Evolutionary conservation across 2,888 invertebrate species (phyloP).

Genomic region (Epinotia demarniana): DNA sequence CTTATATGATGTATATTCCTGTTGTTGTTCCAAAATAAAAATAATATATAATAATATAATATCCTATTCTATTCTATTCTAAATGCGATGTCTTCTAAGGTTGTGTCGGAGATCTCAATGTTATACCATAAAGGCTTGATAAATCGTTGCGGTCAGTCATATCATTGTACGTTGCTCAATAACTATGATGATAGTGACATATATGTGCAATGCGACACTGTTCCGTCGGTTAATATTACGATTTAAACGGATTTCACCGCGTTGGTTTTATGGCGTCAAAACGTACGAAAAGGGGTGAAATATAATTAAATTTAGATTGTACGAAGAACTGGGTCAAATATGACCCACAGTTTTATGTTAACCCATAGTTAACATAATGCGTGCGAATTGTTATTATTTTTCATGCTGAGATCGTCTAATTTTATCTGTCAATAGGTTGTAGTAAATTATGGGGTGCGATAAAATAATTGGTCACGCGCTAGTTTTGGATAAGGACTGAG

Average conservation of each 20-base stretch:
- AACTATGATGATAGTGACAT: conserved; percentile 66
- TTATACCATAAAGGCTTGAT: conserved; percentile 34
- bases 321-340: neutral
- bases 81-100: neutral
- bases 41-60: too few relatives aligned
- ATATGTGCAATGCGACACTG: conserved; percentile 10
- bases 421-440: neutral
- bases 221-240: conserved; percentile 1
- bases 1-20: too few relatives aligned
- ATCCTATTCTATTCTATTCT: too few relatives aligned
- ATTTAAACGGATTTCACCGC: neutral
- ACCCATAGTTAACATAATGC: neutral
- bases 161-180: conserved; percentile 66
- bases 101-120: conserved; percentile 41
- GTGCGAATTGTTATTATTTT: neutral
- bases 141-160: conserved; percentile 60
- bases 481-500: too few relatives aligned
- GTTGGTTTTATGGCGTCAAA: neutral
- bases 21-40: too few relatives aligned
- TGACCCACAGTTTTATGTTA: too few relatives aligned
- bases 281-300: neutral
- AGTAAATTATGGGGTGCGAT: too few relatives aligned
- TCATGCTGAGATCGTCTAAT: neutral
- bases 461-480: too few relatives aligned
- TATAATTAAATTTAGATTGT: too few relatives aligned